Percentiles rank a stretch among this genome's conserved stretches.
Conservation (phyloP, 2,888 invertebrate genomes). For the Muscina levida region DNA sequence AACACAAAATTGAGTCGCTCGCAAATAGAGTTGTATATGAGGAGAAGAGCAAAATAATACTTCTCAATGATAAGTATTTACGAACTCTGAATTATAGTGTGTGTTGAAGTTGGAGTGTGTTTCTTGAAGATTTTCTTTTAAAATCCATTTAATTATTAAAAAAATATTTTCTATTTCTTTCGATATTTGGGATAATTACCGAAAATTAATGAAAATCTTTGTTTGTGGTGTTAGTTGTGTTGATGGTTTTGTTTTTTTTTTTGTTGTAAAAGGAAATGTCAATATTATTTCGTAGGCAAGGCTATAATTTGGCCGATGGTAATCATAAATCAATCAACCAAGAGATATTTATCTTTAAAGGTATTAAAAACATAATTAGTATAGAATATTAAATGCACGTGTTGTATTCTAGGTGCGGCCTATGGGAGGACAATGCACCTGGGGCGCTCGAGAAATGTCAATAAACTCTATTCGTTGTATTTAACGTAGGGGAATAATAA, state of each 20-base stretch:
- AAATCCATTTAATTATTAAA: constrained; percentile 39
- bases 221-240: not conserved
- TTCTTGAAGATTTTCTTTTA: constrained; percentile 4
- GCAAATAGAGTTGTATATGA: too few relatives aligned
- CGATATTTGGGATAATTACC: constrained; percentile 6
- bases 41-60: too few relatives aligned
- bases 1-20: too few relatives aligned
- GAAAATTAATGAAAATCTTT: constrained; percentile 30
- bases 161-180: not conserved
- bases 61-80: too few relatives aligned
- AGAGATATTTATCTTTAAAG: constrained; percentile 1
- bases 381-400: not conserved
- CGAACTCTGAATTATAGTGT: constrained; percentile 17
- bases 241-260: too few relatives aligned
- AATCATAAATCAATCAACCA: too few relatives aligned
- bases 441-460: too few relatives aligned
- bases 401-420: not conserved
- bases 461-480: too few relatives aligned
- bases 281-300: constrained; percentile 8
- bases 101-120: not conserved
- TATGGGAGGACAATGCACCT: not conserved
- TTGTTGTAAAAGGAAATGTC: constrained; percentile 22
- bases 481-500: too few relatives aligned
- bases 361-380: constrained; percentile 28
- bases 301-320: constrained; percentile 10